phyloP scores from a whole-genome alignment of 2,797 vertebrate species.

The Enteromius trimaculatus region DNA sequence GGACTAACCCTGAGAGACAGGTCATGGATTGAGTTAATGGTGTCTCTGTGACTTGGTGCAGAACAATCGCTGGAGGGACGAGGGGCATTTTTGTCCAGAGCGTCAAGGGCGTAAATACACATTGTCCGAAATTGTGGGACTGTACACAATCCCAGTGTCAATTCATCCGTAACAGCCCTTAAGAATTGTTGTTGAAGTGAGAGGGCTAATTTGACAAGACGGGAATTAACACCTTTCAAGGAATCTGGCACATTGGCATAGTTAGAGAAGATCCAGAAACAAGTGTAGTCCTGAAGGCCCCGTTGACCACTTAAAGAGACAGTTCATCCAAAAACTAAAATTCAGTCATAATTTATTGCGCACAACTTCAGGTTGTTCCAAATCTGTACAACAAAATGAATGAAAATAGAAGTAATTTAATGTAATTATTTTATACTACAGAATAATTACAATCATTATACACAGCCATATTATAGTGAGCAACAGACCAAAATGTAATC shows the following conservation, averaged over 20 bases:
- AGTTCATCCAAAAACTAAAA: not conserved
- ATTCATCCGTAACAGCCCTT: conserved; percentile 49
- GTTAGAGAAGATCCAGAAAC: conserved; percentile 42
- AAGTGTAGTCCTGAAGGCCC: conserved; percentile 43
- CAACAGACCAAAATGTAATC: not conserved
- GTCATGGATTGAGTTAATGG: conserved; percentile 53
- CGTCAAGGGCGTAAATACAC: conserved; percentile 22
- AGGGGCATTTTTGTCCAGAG: conserved; percentile 33
- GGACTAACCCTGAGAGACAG: conserved; percentile 49
- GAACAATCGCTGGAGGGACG: conserved; percentile 39
- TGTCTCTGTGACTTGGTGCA: conserved; percentile 49
- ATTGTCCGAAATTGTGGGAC: conserved; percentile 26
- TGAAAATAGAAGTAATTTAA: not conserved
- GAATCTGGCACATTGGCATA: conserved; percentile 55
- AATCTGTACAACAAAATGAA: not conserved
- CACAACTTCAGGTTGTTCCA: not conserved
- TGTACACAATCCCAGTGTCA: conserved; percentile 40
- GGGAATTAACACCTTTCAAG: conserved; percentile 67
- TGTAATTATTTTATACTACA: not conserved
- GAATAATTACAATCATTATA: not conserved
- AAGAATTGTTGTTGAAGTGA: conserved; percentile 56
- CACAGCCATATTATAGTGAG: not conserved
- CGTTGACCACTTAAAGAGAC: conserved; percentile 18
- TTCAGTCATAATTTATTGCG: not conserved
- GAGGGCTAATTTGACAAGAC: conserved; percentile 67